Evolutionary conservation across 2,888 invertebrate species (phyloP).

Genomic region (Trypoxylon attenuatum): DNA sequence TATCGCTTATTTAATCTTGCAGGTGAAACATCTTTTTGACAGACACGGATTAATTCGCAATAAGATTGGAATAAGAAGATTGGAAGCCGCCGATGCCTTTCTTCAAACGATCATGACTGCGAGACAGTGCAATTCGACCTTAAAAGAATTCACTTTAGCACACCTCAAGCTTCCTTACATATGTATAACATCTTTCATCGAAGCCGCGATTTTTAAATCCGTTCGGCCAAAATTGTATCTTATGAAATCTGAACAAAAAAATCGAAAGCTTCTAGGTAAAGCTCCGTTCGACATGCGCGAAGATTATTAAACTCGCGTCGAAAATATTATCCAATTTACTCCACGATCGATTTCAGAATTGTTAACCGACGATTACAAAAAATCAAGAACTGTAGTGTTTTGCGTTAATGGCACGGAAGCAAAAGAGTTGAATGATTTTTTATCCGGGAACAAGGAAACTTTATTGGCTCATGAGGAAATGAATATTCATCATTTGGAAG

Average conservation of each 20-base stretch:
- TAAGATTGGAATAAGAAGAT: constrained; percentile 37
- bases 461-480: constrained; percentile 65
- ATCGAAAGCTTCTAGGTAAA: constrained; percentile 71
- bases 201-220: constrained; percentile 84
- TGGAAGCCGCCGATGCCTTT: constrained; percentile 21
- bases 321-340: constrained; percentile 1
- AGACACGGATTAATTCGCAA: constrained; percentile 51
- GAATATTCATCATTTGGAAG: constrained; percentile 51
- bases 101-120: constrained; percentile 80
- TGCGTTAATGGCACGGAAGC: constrained; percentile 76
- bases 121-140: constrained; percentile 79
- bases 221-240: constrained; percentile 75
- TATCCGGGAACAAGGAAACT: constrained; percentile 58
- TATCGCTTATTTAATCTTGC: too few species aligned
- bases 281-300: background rate
- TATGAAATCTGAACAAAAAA: constrained; percentile 74
- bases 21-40: constrained; percentile 49
- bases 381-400: constrained; percentile 79
- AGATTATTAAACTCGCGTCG: background rate
- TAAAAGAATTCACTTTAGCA: too few species aligned
- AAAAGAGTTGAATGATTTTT: constrained; percentile 76
- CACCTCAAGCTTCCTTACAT: constrained; percentile 79
- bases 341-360: constrained; percentile 74
- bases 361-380: constrained; percentile 73
- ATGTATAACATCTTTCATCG: constrained; percentile 83